phyloP scores from a whole-genome alignment of 2,797 vertebrate species.

The Zalophus californianus region DNA sequence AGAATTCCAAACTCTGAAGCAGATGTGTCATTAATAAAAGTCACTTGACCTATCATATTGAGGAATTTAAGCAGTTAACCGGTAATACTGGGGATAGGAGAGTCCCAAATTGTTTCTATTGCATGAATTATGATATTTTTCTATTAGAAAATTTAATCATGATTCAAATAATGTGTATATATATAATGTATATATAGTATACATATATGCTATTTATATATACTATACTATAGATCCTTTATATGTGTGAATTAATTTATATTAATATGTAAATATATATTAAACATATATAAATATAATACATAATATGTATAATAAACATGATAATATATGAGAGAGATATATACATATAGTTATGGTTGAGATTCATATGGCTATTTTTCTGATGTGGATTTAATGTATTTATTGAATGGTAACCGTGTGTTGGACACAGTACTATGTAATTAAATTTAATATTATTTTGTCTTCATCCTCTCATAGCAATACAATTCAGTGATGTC shows the following conservation, averaged over 20 bases:
- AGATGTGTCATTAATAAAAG: background rate
- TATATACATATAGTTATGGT: background rate
- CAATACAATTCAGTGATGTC: background rate
- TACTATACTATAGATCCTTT: background rate
- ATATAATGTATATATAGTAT: background rate
- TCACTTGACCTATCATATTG: background rate
- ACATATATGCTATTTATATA: background rate
- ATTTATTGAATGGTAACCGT: background rate
- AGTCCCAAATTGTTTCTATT: background rate
- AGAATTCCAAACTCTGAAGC: background rate
- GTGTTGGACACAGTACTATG: background rate
- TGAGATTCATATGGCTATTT: background rate
- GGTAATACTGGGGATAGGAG: background rate
- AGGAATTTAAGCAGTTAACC: background rate
- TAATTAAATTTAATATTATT: slow-evolving; percentile 28
- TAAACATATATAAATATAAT: background rate
- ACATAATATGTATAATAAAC: background rate
- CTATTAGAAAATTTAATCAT: background rate
- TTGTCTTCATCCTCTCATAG: background rate
- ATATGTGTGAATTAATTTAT: background rate
- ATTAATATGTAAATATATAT: background rate
- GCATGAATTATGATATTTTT: background rate
- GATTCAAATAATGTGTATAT: background rate
- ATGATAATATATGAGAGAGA: no score
- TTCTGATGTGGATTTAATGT: background rate